These are phyloP conservation scores for Tenebrosternarchus preto DNA, from an alignment of 2,113 vertebrate species.

Conservation along the genomic window DNA sequence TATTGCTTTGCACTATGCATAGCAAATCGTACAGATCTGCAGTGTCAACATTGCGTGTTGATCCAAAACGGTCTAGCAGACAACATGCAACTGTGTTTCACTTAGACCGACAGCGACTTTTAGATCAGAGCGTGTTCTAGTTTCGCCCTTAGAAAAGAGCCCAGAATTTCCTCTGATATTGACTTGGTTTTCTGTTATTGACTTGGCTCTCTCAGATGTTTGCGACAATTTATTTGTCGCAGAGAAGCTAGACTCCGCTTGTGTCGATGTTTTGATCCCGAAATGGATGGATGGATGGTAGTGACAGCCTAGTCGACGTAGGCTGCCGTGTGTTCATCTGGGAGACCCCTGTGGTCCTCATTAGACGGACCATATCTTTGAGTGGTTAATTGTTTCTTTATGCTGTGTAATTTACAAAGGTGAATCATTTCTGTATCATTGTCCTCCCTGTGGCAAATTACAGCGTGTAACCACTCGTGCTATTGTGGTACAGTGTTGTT, in stretches of 20 bases:
- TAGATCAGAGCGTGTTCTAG: background rate
- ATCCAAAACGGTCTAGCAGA: background rate
- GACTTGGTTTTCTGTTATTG: background rate
- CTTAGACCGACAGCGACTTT: background rate
- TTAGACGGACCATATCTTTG: background rate
- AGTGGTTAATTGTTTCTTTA: constrained; percentile 23
- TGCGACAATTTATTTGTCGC: too few relatives aligned
- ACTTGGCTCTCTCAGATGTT: too few relatives aligned
- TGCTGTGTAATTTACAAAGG: background rate
- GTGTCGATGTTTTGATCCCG: background rate
- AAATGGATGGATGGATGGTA: background rate
- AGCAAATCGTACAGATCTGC: background rate
- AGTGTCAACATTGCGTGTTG: background rate
- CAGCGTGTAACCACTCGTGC: background rate
- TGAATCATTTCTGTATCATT: constrained; percentile 15
- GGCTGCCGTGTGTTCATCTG: background rate
- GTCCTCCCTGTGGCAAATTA: background rate
- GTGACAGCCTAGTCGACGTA: too few relatives aligned
- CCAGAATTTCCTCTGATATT: background rate
- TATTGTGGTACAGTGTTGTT: background rate
- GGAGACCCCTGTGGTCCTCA: background rate
- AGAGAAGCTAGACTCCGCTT: too few relatives aligned
- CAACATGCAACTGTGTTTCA: background rate
- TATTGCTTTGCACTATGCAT: background rate
- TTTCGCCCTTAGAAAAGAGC: background rate